A percentile compares a stretch with the other conserved stretches of the same genome.
phyloP scores from a whole-genome alignment of 2,888 invertebrate genomes.

The Polyommatus iphigenia region DNA sequence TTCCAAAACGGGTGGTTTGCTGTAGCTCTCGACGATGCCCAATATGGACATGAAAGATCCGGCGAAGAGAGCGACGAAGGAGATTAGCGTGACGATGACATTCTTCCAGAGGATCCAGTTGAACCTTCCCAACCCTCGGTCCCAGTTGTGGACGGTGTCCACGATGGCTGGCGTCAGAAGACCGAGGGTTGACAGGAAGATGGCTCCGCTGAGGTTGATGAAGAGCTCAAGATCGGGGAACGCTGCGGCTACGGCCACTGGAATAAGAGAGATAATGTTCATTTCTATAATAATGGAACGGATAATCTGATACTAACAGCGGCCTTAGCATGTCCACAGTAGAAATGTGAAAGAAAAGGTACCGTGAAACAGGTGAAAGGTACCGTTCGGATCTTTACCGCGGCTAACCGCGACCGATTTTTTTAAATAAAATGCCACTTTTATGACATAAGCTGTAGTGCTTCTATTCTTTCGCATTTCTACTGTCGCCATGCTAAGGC shows the following conservation, averaged over 20 bases:
- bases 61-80: conserved; percentile 64
- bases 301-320: too few species aligned
- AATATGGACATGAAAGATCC: conserved; percentile 67
- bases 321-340: too few species aligned
- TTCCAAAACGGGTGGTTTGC: conserved; percentile 32
- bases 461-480: too few species aligned
- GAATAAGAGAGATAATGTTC: conserved; percentile 43
- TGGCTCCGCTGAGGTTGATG: conserved; percentile 92
- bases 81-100: conserved; percentile 63
- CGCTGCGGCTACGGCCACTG: conserved; percentile 87
- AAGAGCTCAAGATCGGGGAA: conserved; percentile 92
- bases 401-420: too few species aligned
- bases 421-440: too few species aligned
- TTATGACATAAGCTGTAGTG: too few species aligned
- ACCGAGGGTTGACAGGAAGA: conserved; percentile 86
- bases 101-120: conserved; percentile 88
- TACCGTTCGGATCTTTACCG: too few species aligned
- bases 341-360: too few species aligned
- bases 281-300: neutral
- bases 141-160: conserved; percentile 86
- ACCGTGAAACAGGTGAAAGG: too few species aligned
- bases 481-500: too few species aligned
- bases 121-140: conserved; percentile 78
- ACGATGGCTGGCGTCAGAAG: conserved; percentile 87
- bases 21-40: conserved; percentile 60